Conservation (phyloP, 2,113 vertebrate genomes). For the pig (Sus scrofa) region T2T-Sscrofa CM000818.6:3981001-3981500, state of each 20-base stretch:
- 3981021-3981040: background rate
- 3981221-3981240: background rate
- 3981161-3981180: background rate
- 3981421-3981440: too few species aligned
- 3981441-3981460: too few species aligned
- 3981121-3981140: background rate
- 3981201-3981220: background rate
- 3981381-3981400: too few species aligned
- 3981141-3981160: background rate
- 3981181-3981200: background rate
- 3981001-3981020: background rate
- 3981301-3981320: background rate
- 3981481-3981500: too few species aligned
- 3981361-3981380: too few species aligned
- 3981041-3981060: background rate
- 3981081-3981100: background rate
- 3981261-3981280: background rate
- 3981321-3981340: background rate
- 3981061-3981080: background rate
- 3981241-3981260: background rate
- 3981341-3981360: too few species aligned
- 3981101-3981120: background rate
- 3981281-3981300: background rate
- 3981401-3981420: too few species aligned
- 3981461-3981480: too few species aligned